Evolutionary conservation across 2,797 vertebrate species (phyloP).

Genomic region (Salarias fasciatus): DNA sequence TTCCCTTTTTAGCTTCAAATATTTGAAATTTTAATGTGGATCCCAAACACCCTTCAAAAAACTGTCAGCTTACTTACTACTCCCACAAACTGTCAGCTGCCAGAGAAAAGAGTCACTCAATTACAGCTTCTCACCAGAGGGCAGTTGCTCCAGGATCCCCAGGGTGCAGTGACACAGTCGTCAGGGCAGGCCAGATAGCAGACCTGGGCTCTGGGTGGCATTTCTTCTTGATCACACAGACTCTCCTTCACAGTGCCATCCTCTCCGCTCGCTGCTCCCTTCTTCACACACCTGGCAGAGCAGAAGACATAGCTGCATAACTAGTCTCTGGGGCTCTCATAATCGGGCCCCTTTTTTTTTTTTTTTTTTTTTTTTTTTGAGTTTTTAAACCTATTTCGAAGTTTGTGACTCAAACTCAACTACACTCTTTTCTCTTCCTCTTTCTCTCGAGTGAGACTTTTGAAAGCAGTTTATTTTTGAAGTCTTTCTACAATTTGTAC

Average conservation of each 20-base stretch:
- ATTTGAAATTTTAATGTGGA: background rate
- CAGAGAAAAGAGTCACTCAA: background rate
- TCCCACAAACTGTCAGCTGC: background rate
- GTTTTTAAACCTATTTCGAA: constrained; percentile 27
- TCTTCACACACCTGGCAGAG: constrained; percentile 86
- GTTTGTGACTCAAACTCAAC: constrained; percentile 26
- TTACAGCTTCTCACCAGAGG: constrained; percentile 82
- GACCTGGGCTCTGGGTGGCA: constrained; percentile 82
- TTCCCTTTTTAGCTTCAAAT: background rate
- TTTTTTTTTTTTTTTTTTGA: constrained; percentile 25
- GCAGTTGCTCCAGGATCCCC: constrained; percentile 92
- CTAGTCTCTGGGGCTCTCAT: constrained; percentile 33
- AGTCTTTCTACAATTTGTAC: background rate
- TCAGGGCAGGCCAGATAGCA: constrained; percentile 89
- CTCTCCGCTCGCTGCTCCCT: constrained; percentile 63
- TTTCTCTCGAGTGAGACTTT: constrained; percentile 8
- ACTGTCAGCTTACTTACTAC: background rate
- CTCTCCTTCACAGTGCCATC: constrained; percentile 75
- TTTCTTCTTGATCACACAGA: constrained; percentile 87
- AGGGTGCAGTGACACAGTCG: constrained; percentile 91
- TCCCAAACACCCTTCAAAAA: background rate
- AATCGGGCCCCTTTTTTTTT: constrained; percentile 23
- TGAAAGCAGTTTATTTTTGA: constrained; percentile 7
- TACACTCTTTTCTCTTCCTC: background rate
- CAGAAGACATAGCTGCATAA: constrained; percentile 41